These are phyloP conservation scores for Hephaestus fuliginosus DNA, from an alignment of 2,797 vertebrate species.

Conservation along the genomic window DNA sequence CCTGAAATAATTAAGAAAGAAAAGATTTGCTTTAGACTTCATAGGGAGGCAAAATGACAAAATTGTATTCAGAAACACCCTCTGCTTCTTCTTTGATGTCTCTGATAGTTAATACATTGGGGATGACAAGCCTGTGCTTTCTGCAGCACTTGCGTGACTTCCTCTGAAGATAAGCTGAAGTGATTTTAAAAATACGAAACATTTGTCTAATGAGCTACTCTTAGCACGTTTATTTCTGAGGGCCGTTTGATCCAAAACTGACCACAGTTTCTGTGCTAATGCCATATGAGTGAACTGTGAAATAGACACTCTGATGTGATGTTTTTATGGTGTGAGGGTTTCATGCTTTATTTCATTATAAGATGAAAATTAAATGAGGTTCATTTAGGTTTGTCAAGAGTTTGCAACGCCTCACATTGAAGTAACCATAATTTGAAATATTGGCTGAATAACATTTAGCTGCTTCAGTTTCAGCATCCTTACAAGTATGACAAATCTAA, in stretches of 20 bases:
- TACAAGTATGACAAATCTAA: too few species aligned
- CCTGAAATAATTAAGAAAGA: constrained; percentile 26
- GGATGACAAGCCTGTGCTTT: constrained; percentile 6
- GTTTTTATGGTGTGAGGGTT: not conserved
- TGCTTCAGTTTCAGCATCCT: too few species aligned
- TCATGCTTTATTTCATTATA: not conserved
- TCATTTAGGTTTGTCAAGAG: too few species aligned
- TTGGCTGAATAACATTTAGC: too few species aligned
- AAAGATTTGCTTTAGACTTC: constrained; percentile 44
- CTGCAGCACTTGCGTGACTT: constrained; percentile 26
- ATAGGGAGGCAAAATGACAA: constrained; percentile 6
- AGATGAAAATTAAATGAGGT: too few species aligned
- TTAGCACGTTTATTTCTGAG: constrained; percentile 1
- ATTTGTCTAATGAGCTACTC: constrained; percentile 11
- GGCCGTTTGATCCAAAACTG: not conserved
- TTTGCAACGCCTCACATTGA: too few species aligned
- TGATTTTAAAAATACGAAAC: not conserved
- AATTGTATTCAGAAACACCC: not conserved
- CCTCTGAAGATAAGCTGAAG: constrained; percentile 10
- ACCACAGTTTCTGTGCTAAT: not conserved
- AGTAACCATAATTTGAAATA: too few species aligned
- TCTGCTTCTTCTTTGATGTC: constrained; percentile 35
- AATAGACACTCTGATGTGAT: not conserved
- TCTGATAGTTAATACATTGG: constrained; percentile 18
- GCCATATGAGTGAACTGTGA: not conserved